phyloP scores from a whole-genome alignment of 64 coral and sea anemone species.

The Acropora tenuis region DNA sequence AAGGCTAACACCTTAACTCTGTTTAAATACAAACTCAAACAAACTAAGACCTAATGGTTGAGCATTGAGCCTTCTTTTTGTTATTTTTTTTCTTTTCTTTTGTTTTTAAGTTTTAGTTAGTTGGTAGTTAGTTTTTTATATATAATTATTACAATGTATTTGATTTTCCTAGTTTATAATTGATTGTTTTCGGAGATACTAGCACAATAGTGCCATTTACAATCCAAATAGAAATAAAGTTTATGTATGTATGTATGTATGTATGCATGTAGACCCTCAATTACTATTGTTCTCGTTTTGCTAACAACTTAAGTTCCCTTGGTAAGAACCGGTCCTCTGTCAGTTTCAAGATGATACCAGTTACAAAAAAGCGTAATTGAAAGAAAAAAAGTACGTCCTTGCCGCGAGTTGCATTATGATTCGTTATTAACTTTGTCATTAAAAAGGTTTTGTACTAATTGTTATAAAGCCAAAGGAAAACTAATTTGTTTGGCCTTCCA shows the following conservation, averaged over 20 bases:
- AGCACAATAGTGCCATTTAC: not conserved
- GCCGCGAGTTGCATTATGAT: too few species aligned
- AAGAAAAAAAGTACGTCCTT: too few species aligned
- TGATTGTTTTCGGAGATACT: constrained; percentile 23
- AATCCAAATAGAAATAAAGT: not conserved
- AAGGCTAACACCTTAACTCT: not conserved
- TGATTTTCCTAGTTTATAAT: constrained; percentile 1
- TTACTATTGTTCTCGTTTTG: too few species aligned
- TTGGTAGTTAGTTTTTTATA: constrained; percentile 1
- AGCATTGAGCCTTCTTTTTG: not conserved
- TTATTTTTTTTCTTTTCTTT: not conserved
- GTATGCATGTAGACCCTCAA: not conserved
- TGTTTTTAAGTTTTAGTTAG: too few species aligned
- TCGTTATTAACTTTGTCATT: too few species aligned
- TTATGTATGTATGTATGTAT: constrained; percentile 28
- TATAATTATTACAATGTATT: not conserved
- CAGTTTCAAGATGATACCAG: too few species aligned
- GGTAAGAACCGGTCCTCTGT: too few species aligned
- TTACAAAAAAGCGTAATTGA: too few species aligned
- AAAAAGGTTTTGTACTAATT: too few species aligned
- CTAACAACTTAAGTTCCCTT: too few species aligned
- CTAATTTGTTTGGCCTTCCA: too few species aligned
- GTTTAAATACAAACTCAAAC: not conserved
- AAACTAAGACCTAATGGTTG: not conserved
- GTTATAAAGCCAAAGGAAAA: too few species aligned